Evolutionary conservation across 2,113 vertebrate species (phyloP), one percentile per base, ranked within the genome.

Genomic region (Oenanthe oenanthe): DNA sequence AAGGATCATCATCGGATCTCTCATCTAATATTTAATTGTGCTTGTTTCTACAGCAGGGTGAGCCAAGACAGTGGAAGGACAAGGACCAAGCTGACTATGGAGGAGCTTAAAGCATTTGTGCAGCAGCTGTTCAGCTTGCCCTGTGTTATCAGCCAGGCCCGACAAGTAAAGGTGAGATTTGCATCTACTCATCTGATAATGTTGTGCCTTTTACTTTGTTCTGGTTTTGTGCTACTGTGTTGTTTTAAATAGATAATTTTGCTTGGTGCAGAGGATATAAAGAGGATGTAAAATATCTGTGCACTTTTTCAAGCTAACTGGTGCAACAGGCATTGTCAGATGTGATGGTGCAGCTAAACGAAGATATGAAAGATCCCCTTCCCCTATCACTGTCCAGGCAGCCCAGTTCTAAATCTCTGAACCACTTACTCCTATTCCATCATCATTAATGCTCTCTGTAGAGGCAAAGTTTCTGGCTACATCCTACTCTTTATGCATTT

Each of bases 91-190:
- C 98, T 99, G 81, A 99, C 99, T 1, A 98, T 99, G 97, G 99
- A 99, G 92, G 99, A 99, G 95, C 97, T 99, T n/a, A 99, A 99
- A 95, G 99, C 99, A 11, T 99, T 99, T 66, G 99, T 99, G 47
- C 99, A 99, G 50, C 99, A 99, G 92, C 98, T 99, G 60, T 99
- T 98, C 84, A 98, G 98, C 85, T 98, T 99, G 89, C 99, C 99
- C 1, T 99, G 99, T 90, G 94, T 99, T 96, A 99, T 99, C 98
- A 99, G 98, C 96, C 99, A 99, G 97, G 99, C 99, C 21, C 98
- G 98, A 83, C 99, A 99, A 97, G 99, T 99, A 45, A 99, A 99
- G 98, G 99, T 99, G 38, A 76, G 96, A 91, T 85, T 85, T 81
- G 24, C 8, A 17, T 94, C 77, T 17, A 71, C 60, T 85, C 32